Conservation (phyloP, 2,113 vertebrate species). For the Amphilophus citrinellus region DNA sequence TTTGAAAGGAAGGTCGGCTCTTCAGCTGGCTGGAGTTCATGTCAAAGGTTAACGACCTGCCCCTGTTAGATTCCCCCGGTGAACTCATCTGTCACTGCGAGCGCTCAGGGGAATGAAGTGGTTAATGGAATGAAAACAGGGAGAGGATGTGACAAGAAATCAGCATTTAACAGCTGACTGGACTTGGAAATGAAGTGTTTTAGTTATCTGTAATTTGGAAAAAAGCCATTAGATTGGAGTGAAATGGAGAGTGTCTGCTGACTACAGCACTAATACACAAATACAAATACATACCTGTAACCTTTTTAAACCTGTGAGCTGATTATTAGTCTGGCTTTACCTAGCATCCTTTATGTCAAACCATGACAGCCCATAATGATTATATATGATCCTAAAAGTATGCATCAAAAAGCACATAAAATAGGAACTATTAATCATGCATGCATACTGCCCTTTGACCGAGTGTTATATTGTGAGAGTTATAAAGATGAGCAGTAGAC, state of each 20-base stretch:
- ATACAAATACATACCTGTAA: not conserved
- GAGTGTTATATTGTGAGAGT: conserved; percentile 59
- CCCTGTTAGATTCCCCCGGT: conserved; percentile 34
- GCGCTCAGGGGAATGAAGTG: conserved; percentile 64
- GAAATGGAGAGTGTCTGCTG: not conserved
- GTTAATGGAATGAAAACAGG: conserved; percentile 65
- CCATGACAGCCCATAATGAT: not conserved
- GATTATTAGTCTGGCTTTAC: not conserved
- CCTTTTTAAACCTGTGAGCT: not conserved
- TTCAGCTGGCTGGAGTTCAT: conserved; percentile 28
- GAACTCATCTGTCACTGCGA: conserved; percentile 60
- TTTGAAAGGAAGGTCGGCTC: conserved; percentile 28
- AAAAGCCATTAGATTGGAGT: conserved; percentile 7
- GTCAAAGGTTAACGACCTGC: conserved; percentile 72
- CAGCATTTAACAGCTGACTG: conserved; percentile 51
- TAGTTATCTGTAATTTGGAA: not conserved
- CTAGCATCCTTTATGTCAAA: not conserved
- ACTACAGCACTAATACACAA: not conserved
- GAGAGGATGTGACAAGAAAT: conserved; percentile 60
- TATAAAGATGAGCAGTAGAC: conserved; percentile 63
- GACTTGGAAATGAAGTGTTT: conserved; percentile 46
- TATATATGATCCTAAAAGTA: not conserved
- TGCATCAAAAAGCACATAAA: not conserved
- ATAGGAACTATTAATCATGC: not conserved
- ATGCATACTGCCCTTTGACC: conserved; percentile 78